Evolutionary conservation across 2,888 invertebrate species (phyloP).

Genomic region (Eristalis tenax): DNA sequence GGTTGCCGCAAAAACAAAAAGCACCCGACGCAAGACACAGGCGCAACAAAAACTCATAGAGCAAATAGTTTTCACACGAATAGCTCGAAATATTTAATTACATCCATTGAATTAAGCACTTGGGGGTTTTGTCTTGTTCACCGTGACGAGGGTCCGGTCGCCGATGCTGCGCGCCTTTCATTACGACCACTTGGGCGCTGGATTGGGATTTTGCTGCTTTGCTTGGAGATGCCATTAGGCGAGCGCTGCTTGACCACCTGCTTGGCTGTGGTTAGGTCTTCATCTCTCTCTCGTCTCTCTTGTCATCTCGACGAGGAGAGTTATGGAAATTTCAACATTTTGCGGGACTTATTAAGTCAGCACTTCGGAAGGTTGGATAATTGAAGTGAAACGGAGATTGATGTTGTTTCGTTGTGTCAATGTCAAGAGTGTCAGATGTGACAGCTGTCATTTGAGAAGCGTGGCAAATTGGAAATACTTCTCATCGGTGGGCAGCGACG

Average conservation of each 20-base stretch:
- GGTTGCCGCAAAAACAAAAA: neutral
- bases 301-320: neutral
- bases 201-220: neutral
- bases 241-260: neutral
- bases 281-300: neutral
- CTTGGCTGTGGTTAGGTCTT: neutral
- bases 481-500: neutral
- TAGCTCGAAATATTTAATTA: conserved; percentile 29
- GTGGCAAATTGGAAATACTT: neutral
- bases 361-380: neutral
- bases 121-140: neutral
- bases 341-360: neutral
- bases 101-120: conserved; percentile 26
- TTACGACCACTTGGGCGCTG: conserved; percentile 6
- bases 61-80: conserved; percentile 15
- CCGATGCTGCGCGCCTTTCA: conserved; percentile 11
- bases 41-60: neutral
- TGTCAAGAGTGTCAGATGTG: neutral
- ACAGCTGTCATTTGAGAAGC: neutral
- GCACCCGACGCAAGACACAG: neutral
- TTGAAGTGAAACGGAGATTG: neutral
- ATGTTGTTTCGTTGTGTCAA: neutral
- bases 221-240: neutral
- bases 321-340: neutral
- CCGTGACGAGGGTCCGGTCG: neutral